phyloP scores from a whole-genome alignment of 1,140 invertebrate genomes.

The Megalonaias nervosa region DNA sequence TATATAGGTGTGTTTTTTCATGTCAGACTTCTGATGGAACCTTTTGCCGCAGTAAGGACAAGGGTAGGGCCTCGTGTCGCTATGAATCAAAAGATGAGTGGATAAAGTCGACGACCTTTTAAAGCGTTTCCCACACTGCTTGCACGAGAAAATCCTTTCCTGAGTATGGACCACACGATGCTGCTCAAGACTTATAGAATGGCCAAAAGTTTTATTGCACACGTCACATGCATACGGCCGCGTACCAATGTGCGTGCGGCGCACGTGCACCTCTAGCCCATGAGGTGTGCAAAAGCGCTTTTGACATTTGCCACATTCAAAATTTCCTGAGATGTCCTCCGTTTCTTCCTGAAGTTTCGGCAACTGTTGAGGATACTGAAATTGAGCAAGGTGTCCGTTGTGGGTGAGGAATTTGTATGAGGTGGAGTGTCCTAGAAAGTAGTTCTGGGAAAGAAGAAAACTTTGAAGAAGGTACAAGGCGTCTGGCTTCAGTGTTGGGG shows the following conservation, averaged over 20 bases:
- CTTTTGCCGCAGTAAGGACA: constrained; percentile 87
- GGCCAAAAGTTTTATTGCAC: constrained; percentile 98
- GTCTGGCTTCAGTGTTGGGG: too few species aligned
- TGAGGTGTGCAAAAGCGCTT: constrained; percentile 98
- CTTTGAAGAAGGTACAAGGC: too few species aligned
- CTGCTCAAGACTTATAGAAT: constrained; percentile 95
- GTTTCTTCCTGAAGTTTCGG: too few species aligned
- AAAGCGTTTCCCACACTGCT: constrained; percentile 98
- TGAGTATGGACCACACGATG: constrained; percentile 91
- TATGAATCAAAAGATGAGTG: constrained; percentile 98
- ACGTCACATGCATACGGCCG: constrained; percentile 95
- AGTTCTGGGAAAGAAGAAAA: too few species aligned
- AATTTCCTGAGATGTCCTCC: constrained; percentile 72
- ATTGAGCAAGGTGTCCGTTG: too few species aligned
- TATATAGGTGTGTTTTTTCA: constrained; percentile 99
- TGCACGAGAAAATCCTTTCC: constrained; percentile 90
- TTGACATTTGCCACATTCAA: constrained; percentile 96
- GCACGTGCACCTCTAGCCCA: constrained; percentile 91
- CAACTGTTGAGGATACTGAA: too few species aligned
- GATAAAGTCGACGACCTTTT: constrained; percentile 98
- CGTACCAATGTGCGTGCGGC: constrained; percentile 94
- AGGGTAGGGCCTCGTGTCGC: constrained; percentile 83
- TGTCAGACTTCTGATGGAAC: constrained; percentile 99
- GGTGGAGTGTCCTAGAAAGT: too few species aligned
- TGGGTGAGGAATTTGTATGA: too few species aligned